These are phyloP conservation scores for Bombus breviceps DNA, from an alignment of 1,140 invertebrate genomes.

Conservation along the genomic window DNA sequence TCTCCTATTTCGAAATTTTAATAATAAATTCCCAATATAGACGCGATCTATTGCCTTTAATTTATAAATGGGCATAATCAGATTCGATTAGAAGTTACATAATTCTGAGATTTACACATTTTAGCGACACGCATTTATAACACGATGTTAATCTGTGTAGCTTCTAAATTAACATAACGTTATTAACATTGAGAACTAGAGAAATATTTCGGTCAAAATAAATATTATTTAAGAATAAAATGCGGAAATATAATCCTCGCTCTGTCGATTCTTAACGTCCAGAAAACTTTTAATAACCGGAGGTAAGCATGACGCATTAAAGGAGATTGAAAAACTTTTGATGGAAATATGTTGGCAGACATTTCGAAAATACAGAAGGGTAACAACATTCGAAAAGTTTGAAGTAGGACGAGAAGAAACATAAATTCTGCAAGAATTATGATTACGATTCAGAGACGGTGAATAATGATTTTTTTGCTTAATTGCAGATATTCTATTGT, in stretches of 20 bases:
- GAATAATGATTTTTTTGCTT: slow-evolving; percentile 10
- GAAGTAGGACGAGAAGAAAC: neutral
- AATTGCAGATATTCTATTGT: neutral
- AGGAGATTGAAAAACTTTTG: neutral
- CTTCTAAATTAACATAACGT: neutral
- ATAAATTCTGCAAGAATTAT: slow-evolving; percentile 7
- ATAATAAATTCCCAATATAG: neutral
- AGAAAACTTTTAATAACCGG: neutral
- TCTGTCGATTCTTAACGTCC: neutral
- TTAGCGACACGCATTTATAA: too few species aligned
- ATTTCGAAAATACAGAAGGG: neutral
- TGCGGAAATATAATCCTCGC: neutral
- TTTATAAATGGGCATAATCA: neutral
- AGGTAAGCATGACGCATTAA: neutral
- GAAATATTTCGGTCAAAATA: neutral
- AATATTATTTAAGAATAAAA: neutral
- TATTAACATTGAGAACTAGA: neutral
- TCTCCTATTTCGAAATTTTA: neutral
- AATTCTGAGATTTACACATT: neutral
- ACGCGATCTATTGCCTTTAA: too few species aligned
- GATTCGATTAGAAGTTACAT: neutral
- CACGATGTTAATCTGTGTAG: neutral
- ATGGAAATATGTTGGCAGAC: neutral
- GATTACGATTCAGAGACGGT: neutral
- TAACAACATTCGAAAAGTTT: neutral